Percentiles rank a stretch among this genome's conserved stretches.
Evolutionary conservation across 1,140 invertebrate species (phyloP).

Genomic region (Heliothis virescens): DNA sequence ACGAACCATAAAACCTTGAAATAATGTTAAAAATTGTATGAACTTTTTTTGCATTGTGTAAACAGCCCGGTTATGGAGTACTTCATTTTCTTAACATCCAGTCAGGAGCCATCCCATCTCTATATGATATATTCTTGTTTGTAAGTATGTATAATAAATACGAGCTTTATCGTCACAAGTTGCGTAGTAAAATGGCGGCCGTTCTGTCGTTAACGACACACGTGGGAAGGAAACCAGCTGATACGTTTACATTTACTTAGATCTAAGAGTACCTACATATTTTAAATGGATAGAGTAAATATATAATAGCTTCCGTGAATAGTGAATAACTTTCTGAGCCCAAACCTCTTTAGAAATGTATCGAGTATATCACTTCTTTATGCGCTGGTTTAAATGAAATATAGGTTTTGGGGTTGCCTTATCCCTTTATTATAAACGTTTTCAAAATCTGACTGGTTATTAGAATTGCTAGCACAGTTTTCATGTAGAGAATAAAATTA

Average conservation of each 20-base stretch:
- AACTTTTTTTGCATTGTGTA: too few relatives aligned
- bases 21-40: too few relatives aligned
- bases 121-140: not conserved
- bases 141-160: not conserved
- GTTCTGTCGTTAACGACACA: constrained; percentile 29
- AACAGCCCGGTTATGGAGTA: not conserved
- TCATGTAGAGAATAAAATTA: too few relatives aligned
- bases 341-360: too few relatives aligned
- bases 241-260: constrained; percentile 25
- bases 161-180: constrained; percentile 28
- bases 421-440: too few relatives aligned
- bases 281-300: constrained; percentile 2
- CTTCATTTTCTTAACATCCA: not conserved
- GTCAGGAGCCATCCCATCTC: not conserved
- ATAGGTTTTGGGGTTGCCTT: too few relatives aligned
- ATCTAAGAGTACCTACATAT: not conserved
- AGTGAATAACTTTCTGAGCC: not conserved
- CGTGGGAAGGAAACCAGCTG: constrained; percentile 28
- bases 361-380: too few relatives aligned
- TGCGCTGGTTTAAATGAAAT: too few relatives aligned
- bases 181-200: constrained; percentile 14
- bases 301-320: constrained; percentile 1
- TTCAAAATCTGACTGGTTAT: too few relatives aligned
- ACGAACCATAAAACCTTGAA: not conserved
- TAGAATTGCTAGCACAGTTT: too few relatives aligned